Base-by-base conservation (phyloP, 2,888 invertebrate species). In the Pristionchus exspectatus region DNA sequence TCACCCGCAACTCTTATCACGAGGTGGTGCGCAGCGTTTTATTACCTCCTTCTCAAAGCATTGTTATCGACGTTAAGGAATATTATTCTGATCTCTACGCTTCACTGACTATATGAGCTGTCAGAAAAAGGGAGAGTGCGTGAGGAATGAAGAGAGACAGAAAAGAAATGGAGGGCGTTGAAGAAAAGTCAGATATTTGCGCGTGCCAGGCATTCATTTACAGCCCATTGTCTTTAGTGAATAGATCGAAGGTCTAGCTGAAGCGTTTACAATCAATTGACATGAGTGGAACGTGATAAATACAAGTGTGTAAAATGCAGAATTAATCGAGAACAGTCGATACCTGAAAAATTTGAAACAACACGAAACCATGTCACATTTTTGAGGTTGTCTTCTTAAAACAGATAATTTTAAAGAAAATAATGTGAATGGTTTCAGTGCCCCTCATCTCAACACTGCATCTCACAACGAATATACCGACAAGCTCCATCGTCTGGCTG, bases 401-500 rank as follows among this genome's bases (percentile, higher is more conserved):
- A n/a, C n/a, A n/a, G n/a, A n/a, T n/a, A n/a, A n/a, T n/a, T n/a
- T n/a, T n/a, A n/a, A n/a, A n/a, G n/a, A n/a, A n/a, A n/a, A n/a
- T n/a, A n/a, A n/a, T n/a, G n/a, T n/a, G n/a, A n/a, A n/a, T n/a
- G n/a, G n/a, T 59, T 63, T n/a, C n/a, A 63, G 63, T 24, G 24
- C 21, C 18, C 24, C 59, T 24, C 24, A 63, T 24, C 30, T 33
- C 0, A 30, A 72, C 33, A 72, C 72, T 33, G 30, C 72, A 1
- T 33, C 33, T 1, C 30, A 72, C 30, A 30, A 72, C 72, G 72
- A 72, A 18, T 72, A 72, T 50, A 21, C 16, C 54, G 81, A 81
- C 50, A 81, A 81, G 27, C 81, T 81, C 27, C 44, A 54, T 12
- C 81, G 81, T 54, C 81, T 81, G n/a, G 81, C 81, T 5, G 81